phyloP scores from a whole-genome alignment of 2,888 invertebrate genomes.

The Acrobasis repandana region DNA sequence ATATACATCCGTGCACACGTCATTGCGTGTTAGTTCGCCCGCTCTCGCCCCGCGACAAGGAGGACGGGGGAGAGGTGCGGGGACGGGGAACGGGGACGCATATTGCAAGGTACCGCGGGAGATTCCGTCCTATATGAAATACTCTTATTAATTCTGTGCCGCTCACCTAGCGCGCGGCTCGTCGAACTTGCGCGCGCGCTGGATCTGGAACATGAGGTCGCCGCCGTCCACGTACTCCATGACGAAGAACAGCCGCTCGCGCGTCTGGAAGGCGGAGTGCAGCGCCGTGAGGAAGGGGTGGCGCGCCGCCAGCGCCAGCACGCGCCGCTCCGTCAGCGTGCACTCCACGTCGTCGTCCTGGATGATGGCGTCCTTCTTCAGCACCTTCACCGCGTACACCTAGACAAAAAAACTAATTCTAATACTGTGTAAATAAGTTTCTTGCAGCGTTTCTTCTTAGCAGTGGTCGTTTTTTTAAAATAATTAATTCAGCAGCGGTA shows the following conservation, averaged over 20 bases:
- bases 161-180: conserved; percentile 93
- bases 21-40: too few species aligned
- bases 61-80: too few species aligned
- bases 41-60: too few species aligned
- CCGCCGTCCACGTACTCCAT: conserved; percentile 99
- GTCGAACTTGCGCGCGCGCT: conserved; percentile 98
- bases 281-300: conserved; percentile 99
- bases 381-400: conserved; percentile 93
- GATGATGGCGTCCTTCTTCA: conserved; percentile 98
- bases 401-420: conserved; percentile 34
- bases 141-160: too few species aligned
- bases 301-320: conserved; percentile 97
- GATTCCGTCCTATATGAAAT: too few species aligned
- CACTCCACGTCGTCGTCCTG: conserved; percentile 99
- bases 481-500: too few species aligned
- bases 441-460: too few species aligned
- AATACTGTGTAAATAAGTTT: too few species aligned
- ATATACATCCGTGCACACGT: too few species aligned
- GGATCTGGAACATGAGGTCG: conserved; percentile 99
- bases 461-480: too few species aligned
- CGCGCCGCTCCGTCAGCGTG: conserved; percentile 99
- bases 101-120: too few species aligned
- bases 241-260: conserved; percentile 98
- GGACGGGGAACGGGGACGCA: too few species aligned
- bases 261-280: conserved; percentile 98